Conservation (phyloP, 2,797 vertebrate genomes). For the Nothura maculosa region DNA sequence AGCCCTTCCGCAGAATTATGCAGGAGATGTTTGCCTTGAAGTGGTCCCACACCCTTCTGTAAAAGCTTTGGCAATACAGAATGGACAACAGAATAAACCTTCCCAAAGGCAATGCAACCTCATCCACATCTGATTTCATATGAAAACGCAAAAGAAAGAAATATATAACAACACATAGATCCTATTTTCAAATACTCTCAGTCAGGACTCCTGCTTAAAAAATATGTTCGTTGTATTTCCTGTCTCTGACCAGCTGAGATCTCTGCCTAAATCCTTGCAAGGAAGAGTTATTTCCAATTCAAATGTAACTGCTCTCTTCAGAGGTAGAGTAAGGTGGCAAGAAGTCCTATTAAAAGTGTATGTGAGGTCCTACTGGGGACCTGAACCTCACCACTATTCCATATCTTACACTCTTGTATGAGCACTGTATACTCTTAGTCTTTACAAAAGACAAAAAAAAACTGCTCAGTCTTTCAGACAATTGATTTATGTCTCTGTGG, state of each 20-base stretch:
- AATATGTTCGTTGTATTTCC: not conserved
- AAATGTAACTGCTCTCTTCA: not conserved
- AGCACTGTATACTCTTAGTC: not conserved
- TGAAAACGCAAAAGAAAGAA: not conserved
- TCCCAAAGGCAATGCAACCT: not conserved
- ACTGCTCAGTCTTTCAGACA: not conserved
- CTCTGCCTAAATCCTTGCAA: not conserved
- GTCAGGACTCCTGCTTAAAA: not conserved
- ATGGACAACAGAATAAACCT: not conserved
- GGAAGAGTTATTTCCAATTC: not conserved
- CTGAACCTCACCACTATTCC: not conserved
- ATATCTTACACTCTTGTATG: fast-evolving
- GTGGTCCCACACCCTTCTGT: not conserved
- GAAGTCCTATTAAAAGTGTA: not conserved
- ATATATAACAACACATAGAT: not conserved
- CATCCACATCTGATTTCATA: not conserved
- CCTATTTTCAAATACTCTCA: not conserved
- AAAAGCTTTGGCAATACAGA: not conserved
- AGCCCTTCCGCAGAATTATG: not conserved
- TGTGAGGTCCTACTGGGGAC: not conserved
- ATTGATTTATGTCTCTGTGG: not conserved
- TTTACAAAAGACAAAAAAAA: not conserved
- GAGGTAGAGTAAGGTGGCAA: not conserved
- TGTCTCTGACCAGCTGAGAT: not conserved
- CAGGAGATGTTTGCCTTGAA: not conserved